Percentiles rank a stretch among this genome's conserved stretches.
phyloP scores from a whole-genome alignment of 64 coral and sea anemone species.

The Pocillopora damicornis region DNA sequence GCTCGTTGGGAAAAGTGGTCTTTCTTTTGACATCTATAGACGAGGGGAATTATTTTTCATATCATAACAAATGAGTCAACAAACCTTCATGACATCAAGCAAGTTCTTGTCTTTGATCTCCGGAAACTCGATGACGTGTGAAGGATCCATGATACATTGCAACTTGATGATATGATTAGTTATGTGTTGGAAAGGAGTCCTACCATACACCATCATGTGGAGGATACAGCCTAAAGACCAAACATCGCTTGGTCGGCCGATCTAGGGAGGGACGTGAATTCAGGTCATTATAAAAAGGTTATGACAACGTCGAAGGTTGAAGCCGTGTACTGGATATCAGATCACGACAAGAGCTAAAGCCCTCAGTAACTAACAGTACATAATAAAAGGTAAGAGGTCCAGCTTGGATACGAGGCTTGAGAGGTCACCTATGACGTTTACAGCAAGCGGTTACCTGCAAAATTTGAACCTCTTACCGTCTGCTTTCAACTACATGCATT shows the following conservation, averaged over 20 bases:
- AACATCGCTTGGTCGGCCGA: slow-evolving; percentile 93
- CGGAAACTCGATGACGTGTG: slow-evolving; percentile 79
- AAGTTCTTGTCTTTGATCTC: slow-evolving; percentile 68
- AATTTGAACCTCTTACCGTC: no score
- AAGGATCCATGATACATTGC: slow-evolving; percentile 93
- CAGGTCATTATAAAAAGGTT: no score
- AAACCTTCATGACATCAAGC: slow-evolving; percentile 89
- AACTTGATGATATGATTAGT: slow-evolving; percentile 84
- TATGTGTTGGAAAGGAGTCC: slow-evolving; percentile 95
- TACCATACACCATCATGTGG: slow-evolving; percentile 96
- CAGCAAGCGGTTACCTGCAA: no score
- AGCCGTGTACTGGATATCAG: not conserved
- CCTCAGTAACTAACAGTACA: no score
- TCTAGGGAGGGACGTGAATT: slow-evolving; percentile 28
- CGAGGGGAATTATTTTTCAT: not conserved
- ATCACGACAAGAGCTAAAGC: not conserved
- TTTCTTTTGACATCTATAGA: no score
- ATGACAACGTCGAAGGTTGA: no score
- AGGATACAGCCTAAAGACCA: slow-evolving; percentile 96
- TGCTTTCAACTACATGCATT: no score
- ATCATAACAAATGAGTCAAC: not conserved
- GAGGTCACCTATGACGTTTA: no score
- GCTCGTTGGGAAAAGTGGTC: no score
- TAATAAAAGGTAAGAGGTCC: no score
- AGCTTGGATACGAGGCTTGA: no score